Evolutionary conservation across 2,797 vertebrate genomes (phyloP).

Genomic region (Clarias fuscus): DNA sequence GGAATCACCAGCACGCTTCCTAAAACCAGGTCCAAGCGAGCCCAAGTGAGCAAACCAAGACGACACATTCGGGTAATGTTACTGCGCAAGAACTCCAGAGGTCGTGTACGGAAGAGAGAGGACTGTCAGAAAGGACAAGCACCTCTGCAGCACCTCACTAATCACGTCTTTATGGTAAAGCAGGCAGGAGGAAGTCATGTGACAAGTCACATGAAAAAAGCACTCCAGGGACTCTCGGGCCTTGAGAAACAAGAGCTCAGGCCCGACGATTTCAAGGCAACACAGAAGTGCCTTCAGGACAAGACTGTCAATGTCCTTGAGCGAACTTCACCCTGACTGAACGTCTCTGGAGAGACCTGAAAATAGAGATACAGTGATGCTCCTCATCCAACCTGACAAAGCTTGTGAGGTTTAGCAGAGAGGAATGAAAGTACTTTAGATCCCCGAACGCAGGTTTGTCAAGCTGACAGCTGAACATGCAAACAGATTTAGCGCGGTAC

Average conservation of each 20-base stretch:
- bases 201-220: not conserved
- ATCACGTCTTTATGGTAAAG: conserved; percentile 1
- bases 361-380: not conserved
- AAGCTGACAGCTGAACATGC: not conserved
- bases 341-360: conserved; percentile 4
- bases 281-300: not conserved
- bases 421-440: not conserved
- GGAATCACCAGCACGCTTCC: not conserved
- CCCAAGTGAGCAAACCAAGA: not conserved
- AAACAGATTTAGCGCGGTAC: not conserved
- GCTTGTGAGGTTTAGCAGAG: not conserved
- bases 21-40: too few species aligned
- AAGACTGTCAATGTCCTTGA: not conserved
- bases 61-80: not conserved
- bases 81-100: not conserved
- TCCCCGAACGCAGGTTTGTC: not conserved
- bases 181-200: not conserved
- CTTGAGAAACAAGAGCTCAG: not conserved
- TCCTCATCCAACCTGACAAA: not conserved
- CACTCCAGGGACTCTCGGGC: not conserved
- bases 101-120: not conserved
- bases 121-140: not conserved
- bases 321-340: not conserved
- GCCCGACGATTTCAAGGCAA: not conserved
- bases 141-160: conserved; percentile 8